Base-by-base conservation (phyloP, 2,888 invertebrate species). In the Deilephila elpenor region DNA sequence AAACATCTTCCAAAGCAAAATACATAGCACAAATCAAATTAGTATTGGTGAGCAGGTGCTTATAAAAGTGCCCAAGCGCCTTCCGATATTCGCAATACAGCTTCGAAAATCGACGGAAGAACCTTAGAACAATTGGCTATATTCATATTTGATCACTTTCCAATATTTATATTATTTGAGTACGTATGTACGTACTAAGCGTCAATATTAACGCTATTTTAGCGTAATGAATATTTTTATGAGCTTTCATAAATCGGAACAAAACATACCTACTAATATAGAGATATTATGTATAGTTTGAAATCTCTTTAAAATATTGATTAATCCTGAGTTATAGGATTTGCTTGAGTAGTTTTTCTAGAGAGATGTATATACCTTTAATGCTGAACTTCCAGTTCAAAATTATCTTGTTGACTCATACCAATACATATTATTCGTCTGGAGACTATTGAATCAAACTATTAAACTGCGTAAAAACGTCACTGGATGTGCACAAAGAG, bases 401-500 rank as follows among this genome's bases (percentile, higher is more conserved):
- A 25, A 1, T 25, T 25, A 0, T 25, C n/a, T n/a, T n/a, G n/a
- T n/a, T n/a, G n/a, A n/a, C n/a, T n/a, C n/a, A n/a, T n/a, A n/a
- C n/a, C n/a, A n/a, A n/a, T n/a, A 37, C 5, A 25, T 67, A 37
- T 19, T 25, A 59, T 14, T 19, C 56, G 6, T 29, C 5, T 25
- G 17, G 2, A 51, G 5, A 6, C 20, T 34, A 20, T 53, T 59
- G 59, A 29, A 44, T 60, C 44, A 71, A 44, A 19, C 29, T 25
- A 25, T 53, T 59, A 17, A 60, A 71, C 61, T 4, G 25, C 37
- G 72, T 73, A 67, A 67, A 67, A 67, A 61, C 53, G 70, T 62
- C 67, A 71, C 72, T 53, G n/a, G 56, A 34, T 25, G 20, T 72
- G 53, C 56, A 80, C 79, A 79, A 80, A 79, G 78, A 80, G 82